Percentiles rank a stretch among this genome's conserved stretches.
Conservation (phyloP, 2,113 vertebrate genomes). For the Carettochelys insculpta region DNA sequence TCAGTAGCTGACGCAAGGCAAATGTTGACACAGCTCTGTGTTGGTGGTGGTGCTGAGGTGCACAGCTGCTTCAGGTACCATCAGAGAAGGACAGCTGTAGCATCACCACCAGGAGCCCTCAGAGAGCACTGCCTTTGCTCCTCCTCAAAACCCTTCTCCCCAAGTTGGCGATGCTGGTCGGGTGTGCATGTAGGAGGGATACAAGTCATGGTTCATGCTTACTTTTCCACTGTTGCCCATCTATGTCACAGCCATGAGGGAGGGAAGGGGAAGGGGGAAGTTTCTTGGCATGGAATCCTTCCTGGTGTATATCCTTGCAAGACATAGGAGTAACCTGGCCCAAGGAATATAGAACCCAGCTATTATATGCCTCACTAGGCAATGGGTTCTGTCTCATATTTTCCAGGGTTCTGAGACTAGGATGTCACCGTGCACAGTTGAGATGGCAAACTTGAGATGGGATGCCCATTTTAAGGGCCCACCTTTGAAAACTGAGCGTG, state of each 20-base stretch:
- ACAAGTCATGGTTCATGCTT: background rate
- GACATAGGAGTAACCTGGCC: fast-evolving
- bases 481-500: fast-evolving
- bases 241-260: too few species aligned
- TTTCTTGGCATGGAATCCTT: background rate
- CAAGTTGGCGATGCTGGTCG: background rate
- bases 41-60: background rate
- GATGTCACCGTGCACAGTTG: fast-evolving
- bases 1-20: fast-evolving
- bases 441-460: fast-evolving
- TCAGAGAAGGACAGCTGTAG: background rate
- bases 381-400: fast-evolving
- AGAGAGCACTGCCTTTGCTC: fast-evolving
- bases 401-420: fast-evolving
- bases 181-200: background rate
- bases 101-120: background rate
- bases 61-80: background rate
- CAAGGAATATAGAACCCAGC: background rate
- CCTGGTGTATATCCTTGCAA: background rate
- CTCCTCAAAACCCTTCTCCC: background rate
- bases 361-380: fast-evolving
- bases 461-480: fast-evolving
- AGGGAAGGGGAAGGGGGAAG: background rate
- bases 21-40: fast-evolving
- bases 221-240: background rate